Evolutionary conservation across 2,113 vertebrate genomes (phyloP).

Genomic region (Deroptyus accipitrinus): DNA sequence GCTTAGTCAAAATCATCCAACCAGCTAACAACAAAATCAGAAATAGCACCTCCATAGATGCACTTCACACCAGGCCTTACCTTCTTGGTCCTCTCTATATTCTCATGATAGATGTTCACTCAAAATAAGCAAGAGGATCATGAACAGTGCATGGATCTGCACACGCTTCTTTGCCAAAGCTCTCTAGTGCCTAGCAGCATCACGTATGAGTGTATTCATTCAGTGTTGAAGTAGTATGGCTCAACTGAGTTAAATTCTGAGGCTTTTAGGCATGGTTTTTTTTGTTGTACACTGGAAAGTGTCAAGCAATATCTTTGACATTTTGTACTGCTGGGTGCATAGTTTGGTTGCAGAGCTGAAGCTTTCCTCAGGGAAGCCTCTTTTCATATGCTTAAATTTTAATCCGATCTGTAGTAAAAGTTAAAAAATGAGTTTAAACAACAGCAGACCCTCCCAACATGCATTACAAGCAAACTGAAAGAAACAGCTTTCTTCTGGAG

Average conservation of each 20-base stretch:
- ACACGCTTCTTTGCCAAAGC: not conserved
- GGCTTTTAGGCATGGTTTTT: not conserved
- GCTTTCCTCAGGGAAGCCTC: constrained; percentile 5
- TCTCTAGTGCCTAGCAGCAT: not conserved
- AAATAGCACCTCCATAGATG: not conserved
- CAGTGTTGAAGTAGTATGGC: not conserved
- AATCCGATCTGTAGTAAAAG: constrained; percentile 8
- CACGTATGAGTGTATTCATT: not conserved
- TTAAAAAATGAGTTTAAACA: not conserved
- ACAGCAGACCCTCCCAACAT: not conserved
- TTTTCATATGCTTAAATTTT: constrained; percentile 29
- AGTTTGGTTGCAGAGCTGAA: not conserved
- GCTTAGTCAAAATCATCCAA: not conserved
- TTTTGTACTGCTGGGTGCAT: not conserved
- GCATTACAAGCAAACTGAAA: not conserved
- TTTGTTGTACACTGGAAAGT: not conserved
- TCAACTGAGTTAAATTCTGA: not conserved
- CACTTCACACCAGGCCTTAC: not conserved
- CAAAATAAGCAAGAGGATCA: not conserved
- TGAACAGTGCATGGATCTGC: not conserved
- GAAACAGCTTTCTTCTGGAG: not conserved
- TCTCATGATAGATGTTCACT: not conserved
- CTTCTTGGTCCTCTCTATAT: not conserved
- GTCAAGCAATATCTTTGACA: too few species aligned
- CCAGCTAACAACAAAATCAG: not conserved